phyloP scores from a whole-genome alignment of 53 echinoderm and acorn worm genomes.

The Mesocentrotus franciscanus region DNA sequence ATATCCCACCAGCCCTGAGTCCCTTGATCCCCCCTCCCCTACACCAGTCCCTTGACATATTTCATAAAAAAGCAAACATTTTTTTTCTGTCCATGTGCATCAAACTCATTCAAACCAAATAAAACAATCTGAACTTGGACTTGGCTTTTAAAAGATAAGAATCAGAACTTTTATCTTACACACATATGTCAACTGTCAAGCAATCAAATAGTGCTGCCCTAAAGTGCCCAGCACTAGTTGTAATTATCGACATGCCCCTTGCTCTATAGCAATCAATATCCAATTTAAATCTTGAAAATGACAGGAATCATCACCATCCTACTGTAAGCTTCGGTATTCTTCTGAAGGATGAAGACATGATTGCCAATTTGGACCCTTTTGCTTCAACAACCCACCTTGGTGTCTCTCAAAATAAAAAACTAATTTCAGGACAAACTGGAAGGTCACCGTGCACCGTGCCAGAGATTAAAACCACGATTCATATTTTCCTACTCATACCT shows the following conservation, averaged over 20 bases:
- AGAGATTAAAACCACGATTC: conserved; percentile 33
- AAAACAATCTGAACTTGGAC: background rate
- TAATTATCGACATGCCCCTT: conserved; percentile 50
- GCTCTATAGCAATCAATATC: conserved; percentile 36
- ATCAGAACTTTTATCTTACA: no score
- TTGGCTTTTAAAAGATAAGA: background rate
- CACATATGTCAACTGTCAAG: background rate
- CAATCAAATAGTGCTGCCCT: background rate
- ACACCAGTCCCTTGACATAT: no score
- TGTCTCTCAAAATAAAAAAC: conserved; percentile 10
- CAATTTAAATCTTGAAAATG: conserved; percentile 34
- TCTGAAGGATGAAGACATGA: background rate
- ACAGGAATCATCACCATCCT: conserved; percentile 27
- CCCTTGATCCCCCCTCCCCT: background rate
- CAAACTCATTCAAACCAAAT: background rate
- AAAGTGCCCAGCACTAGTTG: background rate
- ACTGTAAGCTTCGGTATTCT: background rate
- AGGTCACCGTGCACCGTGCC: background rate
- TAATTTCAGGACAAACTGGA: conserved; percentile 16
- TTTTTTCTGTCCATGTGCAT: background rate
- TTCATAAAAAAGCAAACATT: background rate
- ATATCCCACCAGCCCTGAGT: background rate
- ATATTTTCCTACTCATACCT: conserved; percentile 8
- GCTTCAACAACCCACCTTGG: conserved; percentile 26
- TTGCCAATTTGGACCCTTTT: conserved; percentile 24